A percentile compares a stretch with the other conserved stretches of the same genome.
These are phyloP conservation scores for Nyleta sp. DNA, from an alignment of 2,888 invertebrate species.

Conservation along the genomic window DNA sequence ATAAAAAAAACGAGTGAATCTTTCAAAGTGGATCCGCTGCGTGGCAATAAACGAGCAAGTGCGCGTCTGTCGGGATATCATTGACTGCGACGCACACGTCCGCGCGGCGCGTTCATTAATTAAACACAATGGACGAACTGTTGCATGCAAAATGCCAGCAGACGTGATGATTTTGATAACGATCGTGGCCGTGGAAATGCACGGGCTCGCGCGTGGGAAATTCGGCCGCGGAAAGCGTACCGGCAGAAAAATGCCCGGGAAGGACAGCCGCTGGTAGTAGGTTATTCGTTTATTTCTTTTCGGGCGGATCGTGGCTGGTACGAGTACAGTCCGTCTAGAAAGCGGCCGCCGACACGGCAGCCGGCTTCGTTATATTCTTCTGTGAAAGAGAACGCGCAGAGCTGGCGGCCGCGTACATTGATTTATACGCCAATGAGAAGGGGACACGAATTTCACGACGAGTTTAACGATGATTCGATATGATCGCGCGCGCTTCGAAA, in stretches of 20 bases:
- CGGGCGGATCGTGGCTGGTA: constrained; percentile 66
- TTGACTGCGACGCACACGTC: constrained; percentile 43
- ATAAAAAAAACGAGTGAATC: constrained; percentile 4
- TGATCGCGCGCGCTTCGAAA: constrained; percentile 45
- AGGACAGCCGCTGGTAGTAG: constrained; percentile 60
- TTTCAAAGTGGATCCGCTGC: constrained; percentile 11
- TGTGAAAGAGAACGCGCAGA: constrained; percentile 63
- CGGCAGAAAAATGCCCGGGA: constrained; percentile 59
- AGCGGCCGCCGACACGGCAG: constrained; percentile 27
- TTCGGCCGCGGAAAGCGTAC: constrained; percentile 45
- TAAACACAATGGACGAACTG: constrained; percentile 56
- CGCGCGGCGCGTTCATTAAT: constrained; percentile 50
- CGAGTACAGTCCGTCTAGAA: constrained; percentile 62
- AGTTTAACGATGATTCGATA: constrained; percentile 55
- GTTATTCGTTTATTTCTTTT: constrained; percentile 66
- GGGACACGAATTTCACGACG: constrained; percentile 58
- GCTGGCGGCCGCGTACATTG: constrained; percentile 60
- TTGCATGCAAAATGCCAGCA: constrained; percentile 51
- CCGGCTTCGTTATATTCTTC: constrained; percentile 60
- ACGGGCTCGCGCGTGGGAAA: constrained; percentile 43
- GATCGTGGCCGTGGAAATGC: not conserved
- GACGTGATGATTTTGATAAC: constrained; percentile 41
- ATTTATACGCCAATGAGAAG: constrained; percentile 62
- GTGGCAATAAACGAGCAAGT: constrained; percentile 26
- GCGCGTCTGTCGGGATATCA: constrained; percentile 41